phyloP scores from a whole-genome alignment of 2,888 invertebrate genomes.

The Scaptomyza parva region DNA sequence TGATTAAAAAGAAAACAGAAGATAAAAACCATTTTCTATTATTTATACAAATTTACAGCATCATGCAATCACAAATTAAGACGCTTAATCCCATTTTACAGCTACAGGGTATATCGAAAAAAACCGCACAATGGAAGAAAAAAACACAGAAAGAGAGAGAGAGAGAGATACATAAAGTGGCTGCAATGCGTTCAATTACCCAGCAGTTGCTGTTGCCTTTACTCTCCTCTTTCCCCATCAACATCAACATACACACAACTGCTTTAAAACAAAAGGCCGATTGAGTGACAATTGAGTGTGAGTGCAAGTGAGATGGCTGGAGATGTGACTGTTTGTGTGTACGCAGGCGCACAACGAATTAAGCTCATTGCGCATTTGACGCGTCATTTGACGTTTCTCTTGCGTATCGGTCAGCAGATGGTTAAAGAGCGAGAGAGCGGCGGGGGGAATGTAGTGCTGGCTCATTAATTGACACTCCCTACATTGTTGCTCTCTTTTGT shows the following conservation, averaged over 20 bases:
- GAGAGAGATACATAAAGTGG: slow-evolving; percentile 49
- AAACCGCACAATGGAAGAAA: slow-evolving; percentile 4
- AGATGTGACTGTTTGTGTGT: slow-evolving; percentile 15
- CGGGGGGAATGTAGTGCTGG: neutral
- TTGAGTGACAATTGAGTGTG: slow-evolving; percentile 56
- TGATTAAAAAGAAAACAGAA: too few species aligned
- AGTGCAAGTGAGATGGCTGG: slow-evolving; percentile 41
- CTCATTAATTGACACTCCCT: slow-evolving; percentile 17
- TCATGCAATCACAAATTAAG: too few species aligned
- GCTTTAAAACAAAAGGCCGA: slow-evolving; percentile 68
- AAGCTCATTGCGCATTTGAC: slow-evolving; percentile 83
- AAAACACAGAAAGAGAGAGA: slow-evolving; percentile 1
- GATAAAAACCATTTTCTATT: too few species aligned
- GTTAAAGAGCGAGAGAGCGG: neutral
- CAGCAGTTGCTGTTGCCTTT: slow-evolving; percentile 31
- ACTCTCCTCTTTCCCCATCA: neutral
- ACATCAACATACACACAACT: too few species aligned
- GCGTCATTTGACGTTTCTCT: slow-evolving; percentile 79
- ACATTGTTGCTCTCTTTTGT: slow-evolving; percentile 20
- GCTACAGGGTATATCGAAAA: slow-evolving; percentile 29
- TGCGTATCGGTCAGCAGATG: slow-evolving; percentile 45
- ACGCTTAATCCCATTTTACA: neutral
- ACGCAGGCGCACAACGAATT: slow-evolving; percentile 69
- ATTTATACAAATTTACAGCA: too few species aligned
- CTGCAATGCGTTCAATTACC: slow-evolving; percentile 67